Evolutionary conservation across 2,888 invertebrate species (phyloP), one percentile per base, ranked within the genome.

Genomic region (Thera britannica): DNA sequence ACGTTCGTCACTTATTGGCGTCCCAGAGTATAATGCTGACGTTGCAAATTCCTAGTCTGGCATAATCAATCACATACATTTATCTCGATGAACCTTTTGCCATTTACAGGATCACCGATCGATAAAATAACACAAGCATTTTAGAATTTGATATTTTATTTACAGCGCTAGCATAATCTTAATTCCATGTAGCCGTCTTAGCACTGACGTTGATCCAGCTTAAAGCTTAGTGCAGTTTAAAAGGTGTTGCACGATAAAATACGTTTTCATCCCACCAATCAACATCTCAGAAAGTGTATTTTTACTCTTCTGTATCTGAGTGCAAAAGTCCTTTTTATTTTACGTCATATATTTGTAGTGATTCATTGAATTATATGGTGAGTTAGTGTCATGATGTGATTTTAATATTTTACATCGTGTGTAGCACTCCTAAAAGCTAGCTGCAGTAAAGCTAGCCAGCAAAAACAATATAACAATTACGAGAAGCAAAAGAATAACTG

Each of bases 61-160:
- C 65, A 36, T 61, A 46, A 66, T 62, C 62, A 67, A 62, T 62
- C 67, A 23, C 23, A 67, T 54, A 52, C 52, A 67, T 62, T 62
- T 67, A 61, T 66, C 66, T 62, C 48, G 58, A 67, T 67, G 52
- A 54, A 36, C 58, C 52, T 54, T 61, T 46, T 57, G 44, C 44
- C 23, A 48, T 56, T 51, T 49, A 60, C 3, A 23, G 34, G 41
- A 55, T 34, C 34, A 23, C n/a, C 3, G 2, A 51, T 44, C 64
- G 46, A 52, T 59, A 38, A 36, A 56, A 36, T 54, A n/a, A 35
- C 3, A 58, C 11, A 46, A 35, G 35, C 8, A 54, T 35, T 35
- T 35, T 35, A 54, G 3, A 54, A 54, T 35, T 12, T 5, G 2
- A 46, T 46, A 46, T 46, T 46, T 46, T 46, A 46, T 46, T 46